Percentiles rank a stretch among this genome's conserved stretches.
Conservation (phyloP, 2,888 invertebrate species). For the Oscheius onirici region DNA sequence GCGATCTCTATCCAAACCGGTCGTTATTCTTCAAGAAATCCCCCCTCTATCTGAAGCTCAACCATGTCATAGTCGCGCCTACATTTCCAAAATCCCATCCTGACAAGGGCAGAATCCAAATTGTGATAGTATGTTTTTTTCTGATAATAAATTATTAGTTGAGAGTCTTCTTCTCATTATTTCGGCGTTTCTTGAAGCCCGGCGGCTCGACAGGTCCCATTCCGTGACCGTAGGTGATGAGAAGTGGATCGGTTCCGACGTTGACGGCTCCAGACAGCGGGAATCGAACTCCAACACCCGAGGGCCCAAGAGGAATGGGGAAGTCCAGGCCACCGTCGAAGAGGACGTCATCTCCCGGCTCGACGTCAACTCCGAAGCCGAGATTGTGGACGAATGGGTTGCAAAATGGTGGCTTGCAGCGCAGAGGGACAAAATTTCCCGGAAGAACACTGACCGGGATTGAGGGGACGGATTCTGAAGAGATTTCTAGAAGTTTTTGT, state of each 20-base stretch:
- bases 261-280: conserved; percentile 63
- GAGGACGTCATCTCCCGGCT: conserved; percentile 63
- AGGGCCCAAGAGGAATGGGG: conserved; percentile 60
- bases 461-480: conserved; percentile 56
- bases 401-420: conserved; percentile 67
- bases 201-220: conserved; percentile 44
- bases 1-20: conserved; percentile 21
- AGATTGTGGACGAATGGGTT: conserved; percentile 66
- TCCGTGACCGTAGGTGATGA: conserved; percentile 65
- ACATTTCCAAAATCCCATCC: neutral
- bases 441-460: conserved; percentile 64
- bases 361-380: conserved; percentile 64
- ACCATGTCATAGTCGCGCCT: neutral
- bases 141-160: neutral
- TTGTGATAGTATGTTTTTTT: neutral
- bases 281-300: conserved; percentile 65
- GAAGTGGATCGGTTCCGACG: conserved; percentile 63
- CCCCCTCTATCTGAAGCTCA: neutral
- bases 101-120: neutral
- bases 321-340: conserved; percentile 64
- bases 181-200: conserved; percentile 34
- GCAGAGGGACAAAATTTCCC: conserved; percentile 64
- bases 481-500: neutral
- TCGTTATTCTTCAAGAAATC: neutral
- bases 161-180: conserved; percentile 19